Evolutionary conservation across 2,888 invertebrate genomes (phyloP).

Genomic region (Neoascia interrupta): DNA sequence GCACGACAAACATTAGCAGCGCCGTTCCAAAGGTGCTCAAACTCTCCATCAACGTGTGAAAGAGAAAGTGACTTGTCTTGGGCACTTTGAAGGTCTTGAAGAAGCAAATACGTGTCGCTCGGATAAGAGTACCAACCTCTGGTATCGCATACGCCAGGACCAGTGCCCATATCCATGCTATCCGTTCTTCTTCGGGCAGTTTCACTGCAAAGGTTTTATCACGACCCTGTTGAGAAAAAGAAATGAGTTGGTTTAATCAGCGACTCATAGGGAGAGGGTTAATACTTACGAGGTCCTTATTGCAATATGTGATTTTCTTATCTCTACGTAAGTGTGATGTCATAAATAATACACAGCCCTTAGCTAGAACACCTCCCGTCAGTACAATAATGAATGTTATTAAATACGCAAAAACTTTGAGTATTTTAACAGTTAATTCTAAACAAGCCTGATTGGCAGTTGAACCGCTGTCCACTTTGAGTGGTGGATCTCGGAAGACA

Average conservation of each 20-base stretch:
- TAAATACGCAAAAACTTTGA: constrained; percentile 91
- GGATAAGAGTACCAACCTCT: constrained; percentile 91
- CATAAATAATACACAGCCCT: constrained; percentile 94
- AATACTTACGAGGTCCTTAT: constrained; percentile 87
- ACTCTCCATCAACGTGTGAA: constrained; percentile 90
- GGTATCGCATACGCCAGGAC: constrained; percentile 93
- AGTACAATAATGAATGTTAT: constrained; percentile 92
- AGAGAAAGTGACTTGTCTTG: constrained; percentile 77
- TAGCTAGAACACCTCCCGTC: constrained; percentile 91
- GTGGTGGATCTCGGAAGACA: constrained; percentile 95
- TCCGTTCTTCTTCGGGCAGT: constrained; percentile 90
- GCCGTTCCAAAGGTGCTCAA: constrained; percentile 93
- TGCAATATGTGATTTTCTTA: constrained; percentile 89
- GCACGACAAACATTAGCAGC: constrained; percentile 90
- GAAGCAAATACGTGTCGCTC: constrained; percentile 92
- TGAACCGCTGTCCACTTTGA: constrained; percentile 92
- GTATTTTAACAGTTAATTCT: constrained; percentile 90
- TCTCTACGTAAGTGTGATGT: constrained; percentile 91
- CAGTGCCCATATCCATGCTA: constrained; percentile 96
- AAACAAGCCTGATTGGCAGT: constrained; percentile 93
- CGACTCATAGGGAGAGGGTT: not conserved
- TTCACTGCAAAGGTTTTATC: constrained; percentile 91
- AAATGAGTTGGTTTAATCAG: not conserved
- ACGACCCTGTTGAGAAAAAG: constrained; percentile 83
- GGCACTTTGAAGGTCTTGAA: constrained; percentile 93